Evolutionary conservation across 2,113 vertebrate species (phyloP).

Genomic region (Psophia crepitans): DNA sequence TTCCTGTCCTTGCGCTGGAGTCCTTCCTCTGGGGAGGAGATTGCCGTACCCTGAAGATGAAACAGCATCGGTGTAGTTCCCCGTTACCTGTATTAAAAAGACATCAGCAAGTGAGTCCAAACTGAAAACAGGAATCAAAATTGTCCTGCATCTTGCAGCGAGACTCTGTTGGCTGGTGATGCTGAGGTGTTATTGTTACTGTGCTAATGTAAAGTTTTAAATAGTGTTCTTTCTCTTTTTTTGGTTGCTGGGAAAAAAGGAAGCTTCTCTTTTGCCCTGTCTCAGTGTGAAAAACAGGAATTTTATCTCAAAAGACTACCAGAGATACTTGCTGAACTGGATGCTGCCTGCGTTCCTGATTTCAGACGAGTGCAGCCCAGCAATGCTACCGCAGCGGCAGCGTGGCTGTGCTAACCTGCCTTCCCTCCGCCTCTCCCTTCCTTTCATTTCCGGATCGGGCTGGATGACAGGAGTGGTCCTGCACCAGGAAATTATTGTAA

Average conservation of each 20-base stretch:
- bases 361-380: not conserved
- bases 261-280: not conserved
- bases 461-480: not conserved
- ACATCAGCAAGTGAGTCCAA: not conserved
- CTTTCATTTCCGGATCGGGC: not conserved
- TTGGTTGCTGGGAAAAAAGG: not conserved
- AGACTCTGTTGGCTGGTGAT: not conserved
- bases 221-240: not conserved
- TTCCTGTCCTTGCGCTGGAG: not conserved
- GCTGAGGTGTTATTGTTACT: accelerated
- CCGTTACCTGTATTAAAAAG: accelerated
- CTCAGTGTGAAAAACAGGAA: not conserved
- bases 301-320: not conserved
- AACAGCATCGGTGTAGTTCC: accelerated
- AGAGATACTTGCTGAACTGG: not conserved
- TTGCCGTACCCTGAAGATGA: not conserved
- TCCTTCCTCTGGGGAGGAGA: not conserved
- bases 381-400: not conserved
- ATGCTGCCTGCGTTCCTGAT: not conserved
- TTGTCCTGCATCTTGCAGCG: accelerated
- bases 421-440: not conserved
- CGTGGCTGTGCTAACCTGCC: not conserved
- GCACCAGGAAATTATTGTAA: not conserved
- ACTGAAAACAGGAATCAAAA: not conserved
- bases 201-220: not conserved